Conservation (phyloP, 2,888 invertebrate species). For the Hypomecis atomaria region DNA sequence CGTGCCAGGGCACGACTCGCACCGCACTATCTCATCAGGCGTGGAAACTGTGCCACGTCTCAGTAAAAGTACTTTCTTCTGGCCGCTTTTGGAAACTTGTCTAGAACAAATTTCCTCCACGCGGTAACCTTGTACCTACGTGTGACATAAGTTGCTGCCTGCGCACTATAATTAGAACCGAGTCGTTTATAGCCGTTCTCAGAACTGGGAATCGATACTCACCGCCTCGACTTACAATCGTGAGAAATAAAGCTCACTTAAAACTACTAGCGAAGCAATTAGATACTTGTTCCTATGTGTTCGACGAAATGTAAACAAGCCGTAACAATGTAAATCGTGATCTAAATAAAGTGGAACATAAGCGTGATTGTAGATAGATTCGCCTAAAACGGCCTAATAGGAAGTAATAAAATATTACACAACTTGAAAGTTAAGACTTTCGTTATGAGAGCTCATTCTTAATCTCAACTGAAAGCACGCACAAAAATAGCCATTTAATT, state of each 20-base stretch:
- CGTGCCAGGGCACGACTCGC: conserved; percentile 40
- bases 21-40: conserved; percentile 48
- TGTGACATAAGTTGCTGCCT: conserved; percentile 76
- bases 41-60: conserved; percentile 82
- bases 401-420: conserved; percentile 24
- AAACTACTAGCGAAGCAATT: conserved; percentile 38
- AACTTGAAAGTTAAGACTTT: conserved; percentile 25
- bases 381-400: conserved; percentile 22
- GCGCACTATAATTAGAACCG: conserved; percentile 72
- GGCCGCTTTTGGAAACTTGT: conserved; percentile 81
- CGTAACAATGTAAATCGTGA: conserved; percentile 33
- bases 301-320: conserved; percentile 37
- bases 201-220: conserved; percentile 66
- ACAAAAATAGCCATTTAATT: conserved; percentile 22
- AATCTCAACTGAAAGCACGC: conserved; percentile 25
- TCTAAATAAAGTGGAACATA: conserved; percentile 27
- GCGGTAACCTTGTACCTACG: conserved; percentile 71
- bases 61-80: conserved; percentile 84
- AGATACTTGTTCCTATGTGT: conserved; percentile 34
- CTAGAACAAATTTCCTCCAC: conserved; percentile 75
- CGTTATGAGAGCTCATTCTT: conserved; percentile 22
- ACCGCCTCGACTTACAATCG: conserved; percentile 48
- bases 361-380: conserved; percentile 29
- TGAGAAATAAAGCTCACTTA: conserved; percentile 52
- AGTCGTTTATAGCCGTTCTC: conserved; percentile 61